Base-by-base conservation (phyloP, 2,888 invertebrate species). In the Noctua janthina region DNA sequence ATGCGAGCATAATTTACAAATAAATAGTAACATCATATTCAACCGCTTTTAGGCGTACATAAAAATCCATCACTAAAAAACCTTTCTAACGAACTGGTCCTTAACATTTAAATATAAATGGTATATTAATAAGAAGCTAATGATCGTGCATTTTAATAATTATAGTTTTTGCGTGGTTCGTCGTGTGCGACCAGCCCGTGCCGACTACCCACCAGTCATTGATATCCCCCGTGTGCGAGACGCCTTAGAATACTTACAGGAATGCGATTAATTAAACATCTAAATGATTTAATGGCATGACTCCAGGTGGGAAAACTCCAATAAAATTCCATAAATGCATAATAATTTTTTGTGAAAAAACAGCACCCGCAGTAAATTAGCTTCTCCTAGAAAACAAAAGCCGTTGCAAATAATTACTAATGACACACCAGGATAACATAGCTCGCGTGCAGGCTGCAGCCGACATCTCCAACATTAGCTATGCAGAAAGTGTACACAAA, bases 111-210 rank as follows among this genome's bases (percentile, higher is more conserved):
- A 29, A 29, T 29, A 76, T 82, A 79, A 87, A 62, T 85, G n/a
- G 51, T 79, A 67, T 80, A 68, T n/a, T 68, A 74, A 83, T 29
- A 76, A 76, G 49, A 79, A 78, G 74, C 59, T 74, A 88, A 76
- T 78, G 68, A 82, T 69, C 49, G 64, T 62, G 64, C 72, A 72
- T 79, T 74, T 72, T 83, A 54, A 83, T 88, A 83, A 88, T 75
- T 79, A 86, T 79, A 85, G 86, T 90, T 90, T 91, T 88, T 91
- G 83, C 82, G 72, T 69, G 39, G 54, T 73, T 76, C 91, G 74
- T 87, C 90, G 89, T 91, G 90, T 91, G 91, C 56, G 90, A 89
- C 79, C 89, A 82, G 81, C 82, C 67, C 71, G 69, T 82, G 79
- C 84, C 68, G 46, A 46, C 11, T 39, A 10, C 10, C 46, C 66